Base-by-base conservation (phyloP, 2,797 vertebrate genomes). In the Ficedula albicollis region DNA sequence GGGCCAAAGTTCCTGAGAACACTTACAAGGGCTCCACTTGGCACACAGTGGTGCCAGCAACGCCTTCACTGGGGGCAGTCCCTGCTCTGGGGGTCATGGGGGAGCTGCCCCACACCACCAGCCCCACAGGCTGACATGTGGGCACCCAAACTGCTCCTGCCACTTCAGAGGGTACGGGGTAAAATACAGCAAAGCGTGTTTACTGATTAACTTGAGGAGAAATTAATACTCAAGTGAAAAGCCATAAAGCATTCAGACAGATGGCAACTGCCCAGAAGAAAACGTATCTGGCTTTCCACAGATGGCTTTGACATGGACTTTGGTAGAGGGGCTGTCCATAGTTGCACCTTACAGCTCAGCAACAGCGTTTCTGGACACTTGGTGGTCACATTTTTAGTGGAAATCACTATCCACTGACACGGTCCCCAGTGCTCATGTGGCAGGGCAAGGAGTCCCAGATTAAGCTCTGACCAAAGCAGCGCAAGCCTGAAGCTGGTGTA, bases 181-280 rank as follows among this genome's bases (percentile, higher is more conserved):
- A 62, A 69, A 91, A 92, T 46, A 81, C 23, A 63, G 49, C 36
- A n/a, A 85, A 68, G 58, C 8, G 0, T 0, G 17, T 66, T 94
- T 95, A 96, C 76, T 90, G 55, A 94, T 95, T 95, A 95, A 96
- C 89, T 52, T 81, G 51, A 82, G 69, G 87, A 75, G 25, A 49
- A 27, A 75, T 64, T 78, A 91, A 89, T 72, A 83, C 36, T 38
- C 1, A 89, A 64, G 64, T 77, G 72, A 85, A 93, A 95, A 96
- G 62, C 83, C 49, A 84, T 77, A 87, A 90, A 86, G 30, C 75
- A 86, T 75, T 89, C 39, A 66, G 80, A 68, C 36, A 88, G 56
- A 88, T 73, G 86, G 85, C 83, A 93, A 54, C n/a, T 32, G 7
- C 67, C 44, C 74, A 76, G 91, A 84, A 44, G 55, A 86, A 78